These are phyloP conservation scores for Tholera decimalis DNA, from an alignment of 2,888 invertebrate genomes.

Conservation along the genomic window DNA sequence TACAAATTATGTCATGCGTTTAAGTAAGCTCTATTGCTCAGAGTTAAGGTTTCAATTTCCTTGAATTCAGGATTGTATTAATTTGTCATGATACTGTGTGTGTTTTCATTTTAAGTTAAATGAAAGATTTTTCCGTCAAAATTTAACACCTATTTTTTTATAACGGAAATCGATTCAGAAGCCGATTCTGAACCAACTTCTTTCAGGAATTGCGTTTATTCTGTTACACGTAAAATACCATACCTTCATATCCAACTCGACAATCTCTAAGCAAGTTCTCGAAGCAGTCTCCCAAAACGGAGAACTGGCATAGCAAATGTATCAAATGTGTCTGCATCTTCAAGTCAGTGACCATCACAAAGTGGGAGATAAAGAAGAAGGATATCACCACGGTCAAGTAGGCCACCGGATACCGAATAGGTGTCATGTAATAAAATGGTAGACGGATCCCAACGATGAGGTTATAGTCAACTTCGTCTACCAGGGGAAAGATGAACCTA, in stretches of 20 bases:
- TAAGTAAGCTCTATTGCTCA: too few species aligned
- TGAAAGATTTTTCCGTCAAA: too few species aligned
- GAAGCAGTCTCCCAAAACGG: conserved; percentile 81
- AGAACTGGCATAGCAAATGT: conserved; percentile 82
- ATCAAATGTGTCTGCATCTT: conserved; percentile 81
- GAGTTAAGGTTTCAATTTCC: too few species aligned
- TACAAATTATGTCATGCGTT: too few species aligned
- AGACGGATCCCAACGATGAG: conserved; percentile 75
- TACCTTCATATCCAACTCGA: conserved; percentile 69
- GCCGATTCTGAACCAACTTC: too few species aligned
- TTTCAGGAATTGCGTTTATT: too few species aligned
- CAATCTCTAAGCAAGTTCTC: conserved; percentile 78
- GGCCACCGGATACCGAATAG: conserved; percentile 69
- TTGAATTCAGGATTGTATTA: too few species aligned
- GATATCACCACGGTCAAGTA: conserved; percentile 73
- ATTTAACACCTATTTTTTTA: too few species aligned
- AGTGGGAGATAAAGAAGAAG: conserved; percentile 77
- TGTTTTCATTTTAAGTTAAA: too few species aligned
- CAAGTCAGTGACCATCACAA: conserved; percentile 83
- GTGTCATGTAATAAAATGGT: conserved; percentile 75
- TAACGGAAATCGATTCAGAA: too few species aligned
- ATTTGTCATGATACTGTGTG: too few species aligned
- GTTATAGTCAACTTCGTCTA: conserved; percentile 84
- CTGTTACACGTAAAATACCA: too few species aligned
- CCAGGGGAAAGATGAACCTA: conserved; percentile 80